Evolutionary conservation across 2,797 vertebrate genomes (phyloP), one percentile per base, ranked within the genome.

Genomic region (Galago senegalensis): DNA sequence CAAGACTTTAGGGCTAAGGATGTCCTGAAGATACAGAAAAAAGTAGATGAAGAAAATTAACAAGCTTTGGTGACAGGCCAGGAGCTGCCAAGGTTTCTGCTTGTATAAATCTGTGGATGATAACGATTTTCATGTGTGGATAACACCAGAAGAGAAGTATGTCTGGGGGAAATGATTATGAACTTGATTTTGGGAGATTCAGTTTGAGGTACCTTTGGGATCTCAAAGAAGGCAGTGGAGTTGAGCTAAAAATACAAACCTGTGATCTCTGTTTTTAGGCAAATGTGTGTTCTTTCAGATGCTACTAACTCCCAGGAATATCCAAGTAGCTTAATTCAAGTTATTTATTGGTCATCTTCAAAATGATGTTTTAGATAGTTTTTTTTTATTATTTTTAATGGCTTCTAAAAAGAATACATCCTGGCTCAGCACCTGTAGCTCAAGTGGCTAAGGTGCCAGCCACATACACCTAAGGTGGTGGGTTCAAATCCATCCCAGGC

Each of bases 321-420:
- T 9, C 20, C 46, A 2, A 85, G 4, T 87, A 84, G 80, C 56
- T 85, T 67, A 37, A 84, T 87, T 87, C n/a, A 79, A 37, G 40
- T 25, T 85, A 40, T 82, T 72, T 86, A 13, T 81, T 94, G 23
- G 8, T 27, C 20, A 27, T 85, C 40, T 65, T 96, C 46, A 91
- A 73, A 89, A 86, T 85, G 77, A 58, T 70, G 17, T 65, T 77
- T 17, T 65, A 16, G 46, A 3, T 72, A 82, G 27, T 3, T n/a
- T 23, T 67, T 25, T 81, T 72, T 81, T 82, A 56, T 70, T 87
- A 46, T 70, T 86, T 14, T 81, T 73, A 37, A 70, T 72, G 69
- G 11, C 27, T 70, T 95, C 53, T 56, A 34, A 91, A 84, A 34
- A 75, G n/a, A 87, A 18, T 81, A 61, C 29, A 76, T 49, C 18